phyloP scores from a whole-genome alignment of 92 coral and sea anemone species.

The Desmophyllum pertusum region DNA sequence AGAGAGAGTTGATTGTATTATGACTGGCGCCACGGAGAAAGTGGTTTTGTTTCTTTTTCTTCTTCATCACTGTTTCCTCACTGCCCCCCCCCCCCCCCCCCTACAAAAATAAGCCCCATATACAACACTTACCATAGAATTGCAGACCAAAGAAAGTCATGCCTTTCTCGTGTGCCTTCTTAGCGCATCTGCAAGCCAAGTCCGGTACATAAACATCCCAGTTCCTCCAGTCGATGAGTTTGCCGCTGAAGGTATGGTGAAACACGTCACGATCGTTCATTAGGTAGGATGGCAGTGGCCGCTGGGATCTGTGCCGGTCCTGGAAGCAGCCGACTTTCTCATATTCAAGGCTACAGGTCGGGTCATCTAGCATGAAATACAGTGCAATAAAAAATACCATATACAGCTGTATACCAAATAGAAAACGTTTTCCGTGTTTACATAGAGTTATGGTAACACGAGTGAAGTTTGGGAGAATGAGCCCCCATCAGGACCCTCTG shows the following conservation, averaged over 20 bases:
- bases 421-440: too few species aligned
- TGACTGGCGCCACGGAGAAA: too few species aligned
- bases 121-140: slow-evolving; percentile 66
- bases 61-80: too few species aligned
- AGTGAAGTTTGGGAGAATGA: too few species aligned
- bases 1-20: too few species aligned
- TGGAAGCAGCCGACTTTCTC: slow-evolving; percentile 47
- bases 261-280: slow-evolving; percentile 57
- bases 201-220: slow-evolving; percentile 66
- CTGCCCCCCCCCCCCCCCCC: too few species aligned
- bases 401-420: too few species aligned
- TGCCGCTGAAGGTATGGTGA: slow-evolving; percentile 32
- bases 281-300: slow-evolving; percentile 49
- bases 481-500: too few species aligned
- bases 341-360: not conserved
- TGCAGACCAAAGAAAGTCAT: slow-evolving; percentile 61
- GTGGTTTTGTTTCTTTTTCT: too few species aligned
- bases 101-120: too few species aligned
- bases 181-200: slow-evolving; percentile 66
- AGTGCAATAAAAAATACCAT: too few species aligned
- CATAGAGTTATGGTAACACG: too few species aligned
- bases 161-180: slow-evolving; percentile 40
- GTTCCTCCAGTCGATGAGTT: slow-evolving; percentile 56
- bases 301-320: slow-evolving; percentile 31
- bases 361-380: not conserved